Conservation (phyloP, 2,888 invertebrate species). For the Ormyrus labotus region DNA sequence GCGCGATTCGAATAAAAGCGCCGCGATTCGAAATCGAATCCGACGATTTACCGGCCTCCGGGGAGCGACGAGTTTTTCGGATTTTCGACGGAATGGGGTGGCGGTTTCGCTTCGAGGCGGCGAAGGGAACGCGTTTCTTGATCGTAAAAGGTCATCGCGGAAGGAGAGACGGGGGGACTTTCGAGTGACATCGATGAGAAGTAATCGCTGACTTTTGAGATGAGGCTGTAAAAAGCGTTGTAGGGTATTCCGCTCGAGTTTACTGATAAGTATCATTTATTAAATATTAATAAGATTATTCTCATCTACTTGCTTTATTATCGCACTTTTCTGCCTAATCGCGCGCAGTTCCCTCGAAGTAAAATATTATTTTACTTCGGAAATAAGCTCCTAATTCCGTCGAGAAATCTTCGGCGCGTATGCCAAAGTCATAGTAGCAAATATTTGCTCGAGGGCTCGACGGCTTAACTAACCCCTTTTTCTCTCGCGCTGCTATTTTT, state of each 20-base stretch:
- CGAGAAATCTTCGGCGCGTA: neutral
- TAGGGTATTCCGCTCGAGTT: too few relatives aligned
- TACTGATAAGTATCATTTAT: too few relatives aligned
- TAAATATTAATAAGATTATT: too few relatives aligned
- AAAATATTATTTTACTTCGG: too few relatives aligned
- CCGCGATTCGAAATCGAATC: conserved; percentile 46
- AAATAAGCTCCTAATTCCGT: neutral
- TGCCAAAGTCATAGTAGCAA: conserved; percentile 5
- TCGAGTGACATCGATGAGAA: too few relatives aligned
- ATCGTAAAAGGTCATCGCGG: neutral
- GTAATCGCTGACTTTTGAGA: too few relatives aligned
- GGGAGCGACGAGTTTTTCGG: conserved; percentile 29
- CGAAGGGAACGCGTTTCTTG: neutral
- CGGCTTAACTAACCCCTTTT: conserved; percentile 31
- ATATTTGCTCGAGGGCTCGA: conserved; percentile 30
- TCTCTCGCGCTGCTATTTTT: neutral
- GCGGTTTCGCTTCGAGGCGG: conserved; percentile 11
- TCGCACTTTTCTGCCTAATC: too few relatives aligned
- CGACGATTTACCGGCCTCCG: conserved; percentile 59
- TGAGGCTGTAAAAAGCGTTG: too few relatives aligned
- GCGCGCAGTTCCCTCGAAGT: too few relatives aligned
- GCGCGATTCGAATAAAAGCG: neutral
- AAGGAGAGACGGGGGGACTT: too few relatives aligned
- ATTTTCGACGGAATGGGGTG: neutral
- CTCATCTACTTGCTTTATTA: too few relatives aligned